Evolutionary conservation across 2,888 invertebrate genomes (phyloP).

Genomic region (Clistopyga incitator): DNA sequence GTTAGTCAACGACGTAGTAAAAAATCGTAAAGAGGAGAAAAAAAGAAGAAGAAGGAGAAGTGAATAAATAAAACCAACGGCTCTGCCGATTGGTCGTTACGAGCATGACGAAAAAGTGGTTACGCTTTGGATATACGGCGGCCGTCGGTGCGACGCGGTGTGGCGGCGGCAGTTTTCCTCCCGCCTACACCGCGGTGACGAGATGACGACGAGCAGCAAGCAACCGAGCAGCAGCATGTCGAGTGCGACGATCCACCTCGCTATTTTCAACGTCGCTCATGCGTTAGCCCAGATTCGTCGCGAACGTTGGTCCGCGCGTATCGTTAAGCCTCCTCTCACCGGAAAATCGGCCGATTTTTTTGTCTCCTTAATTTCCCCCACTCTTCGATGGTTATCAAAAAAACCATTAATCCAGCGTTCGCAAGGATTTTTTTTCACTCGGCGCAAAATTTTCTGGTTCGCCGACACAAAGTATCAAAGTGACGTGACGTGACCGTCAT

Average conservation of each 20-base stretch:
- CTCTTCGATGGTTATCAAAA: background rate
- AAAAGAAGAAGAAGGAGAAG: too few relatives aligned
- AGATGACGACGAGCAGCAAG: constrained; percentile 2
- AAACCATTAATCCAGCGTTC: constrained; percentile 14
- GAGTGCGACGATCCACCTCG: constrained; percentile 66
- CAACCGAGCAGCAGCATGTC: background rate
- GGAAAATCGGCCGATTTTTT: background rate
- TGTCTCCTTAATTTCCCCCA: background rate
- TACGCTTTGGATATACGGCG: background rate
- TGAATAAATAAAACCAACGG: background rate
- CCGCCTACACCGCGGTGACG: constrained; percentile 12
- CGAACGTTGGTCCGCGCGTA: constrained; percentile 75
- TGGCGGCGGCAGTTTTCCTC: constrained; percentile 2
- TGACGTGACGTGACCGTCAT: background rate
- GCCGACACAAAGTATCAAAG: background rate
- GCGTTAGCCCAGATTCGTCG: constrained; percentile 80
- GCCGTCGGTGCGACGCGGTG: background rate
- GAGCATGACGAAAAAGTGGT: constrained; percentile 1
- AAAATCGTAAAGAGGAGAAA: too few relatives aligned
- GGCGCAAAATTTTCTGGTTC: background rate
- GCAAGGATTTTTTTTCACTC: background rate
- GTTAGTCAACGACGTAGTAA: too few relatives aligned
- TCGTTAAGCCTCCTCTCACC: constrained; percentile 17
- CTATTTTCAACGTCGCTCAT: constrained; percentile 79
- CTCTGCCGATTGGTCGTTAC: background rate